Percentiles rank a stretch among this genome's conserved stretches.
These are phyloP conservation scores for Platycercus adscitus DNA, from an alignment of 2,113 vertebrate genomes.

Conservation along the genomic window DNA sequence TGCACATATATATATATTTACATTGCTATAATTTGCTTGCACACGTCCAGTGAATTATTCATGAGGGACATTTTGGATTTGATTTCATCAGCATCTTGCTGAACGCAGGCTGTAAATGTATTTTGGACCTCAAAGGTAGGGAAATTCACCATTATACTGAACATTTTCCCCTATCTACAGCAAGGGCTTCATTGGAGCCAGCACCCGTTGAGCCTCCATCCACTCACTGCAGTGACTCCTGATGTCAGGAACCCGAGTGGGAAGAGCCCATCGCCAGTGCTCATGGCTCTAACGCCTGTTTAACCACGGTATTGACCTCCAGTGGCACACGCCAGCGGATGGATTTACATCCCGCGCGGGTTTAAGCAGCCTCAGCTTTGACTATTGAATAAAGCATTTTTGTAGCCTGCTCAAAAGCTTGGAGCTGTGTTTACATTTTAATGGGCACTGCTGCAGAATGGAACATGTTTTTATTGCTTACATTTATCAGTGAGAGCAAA, in stretches of 20 bases:
- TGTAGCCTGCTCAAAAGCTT: slow-evolving; percentile 70
- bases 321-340: neutral
- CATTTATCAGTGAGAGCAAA: slow-evolving; percentile 60
- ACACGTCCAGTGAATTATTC: slow-evolving; percentile 9
- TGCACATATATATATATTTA: neutral
- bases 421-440: slow-evolving; percentile 75
- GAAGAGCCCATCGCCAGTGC: neutral
- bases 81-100: neutral
- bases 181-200: neutral
- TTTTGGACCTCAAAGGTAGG: neutral
- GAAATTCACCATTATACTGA: accelerated
- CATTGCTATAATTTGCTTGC: neutral
- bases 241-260: accelerated
- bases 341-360: neutral
- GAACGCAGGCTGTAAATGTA: neutral
- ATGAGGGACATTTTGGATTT: slow-evolving; percentile 14
- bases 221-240: accelerated
- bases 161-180: accelerated
- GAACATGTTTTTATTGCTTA: slow-evolving; percentile 66
- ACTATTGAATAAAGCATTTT: slow-evolving; percentile 73
- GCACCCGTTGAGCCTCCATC: neutral
- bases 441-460: slow-evolving; percentile 63
- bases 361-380: slow-evolving; percentile 31
- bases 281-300: neutral
- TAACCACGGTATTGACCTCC: neutral